Conservation (phyloP, 2,113 vertebrate species). For the Todiramphus chloris region DNA sequence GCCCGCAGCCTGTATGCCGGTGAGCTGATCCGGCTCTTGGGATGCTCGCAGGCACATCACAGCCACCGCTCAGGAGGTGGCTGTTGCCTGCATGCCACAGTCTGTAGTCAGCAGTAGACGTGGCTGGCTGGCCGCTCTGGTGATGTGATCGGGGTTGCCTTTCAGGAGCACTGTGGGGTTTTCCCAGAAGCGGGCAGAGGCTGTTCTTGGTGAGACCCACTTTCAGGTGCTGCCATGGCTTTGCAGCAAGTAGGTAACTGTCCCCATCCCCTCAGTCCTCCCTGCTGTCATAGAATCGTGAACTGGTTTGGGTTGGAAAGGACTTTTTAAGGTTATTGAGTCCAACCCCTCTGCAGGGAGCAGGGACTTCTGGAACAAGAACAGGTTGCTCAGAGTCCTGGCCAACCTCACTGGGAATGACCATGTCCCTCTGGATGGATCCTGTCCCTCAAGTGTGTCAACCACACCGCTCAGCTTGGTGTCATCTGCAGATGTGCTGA, state of each 20-base stretch:
- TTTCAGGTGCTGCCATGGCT: background rate
- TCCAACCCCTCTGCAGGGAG: background rate
- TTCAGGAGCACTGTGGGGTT: background rate
- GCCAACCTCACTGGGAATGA: background rate
- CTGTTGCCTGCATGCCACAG: accelerated
- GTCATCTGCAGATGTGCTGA: background rate
- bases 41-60: background rate
- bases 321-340: background rate
- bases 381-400: background rate
- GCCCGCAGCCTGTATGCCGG: background rate
- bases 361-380: background rate
- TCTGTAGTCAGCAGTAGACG: background rate
- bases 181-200: background rate
- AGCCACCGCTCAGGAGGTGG: background rate
- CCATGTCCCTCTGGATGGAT: background rate
- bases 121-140: background rate
- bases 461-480: background rate
- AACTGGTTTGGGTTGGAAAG: background rate
- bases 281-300: background rate
- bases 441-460: background rate
- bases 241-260: background rate
- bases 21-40: background rate
- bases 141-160: background rate
- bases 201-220: background rate
- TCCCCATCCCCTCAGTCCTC: background rate